Evolutionary conservation across 2,797 vertebrate species (phyloP), one percentile per base, ranked within the genome.

Genomic region (Crax fasciolata): DNA sequence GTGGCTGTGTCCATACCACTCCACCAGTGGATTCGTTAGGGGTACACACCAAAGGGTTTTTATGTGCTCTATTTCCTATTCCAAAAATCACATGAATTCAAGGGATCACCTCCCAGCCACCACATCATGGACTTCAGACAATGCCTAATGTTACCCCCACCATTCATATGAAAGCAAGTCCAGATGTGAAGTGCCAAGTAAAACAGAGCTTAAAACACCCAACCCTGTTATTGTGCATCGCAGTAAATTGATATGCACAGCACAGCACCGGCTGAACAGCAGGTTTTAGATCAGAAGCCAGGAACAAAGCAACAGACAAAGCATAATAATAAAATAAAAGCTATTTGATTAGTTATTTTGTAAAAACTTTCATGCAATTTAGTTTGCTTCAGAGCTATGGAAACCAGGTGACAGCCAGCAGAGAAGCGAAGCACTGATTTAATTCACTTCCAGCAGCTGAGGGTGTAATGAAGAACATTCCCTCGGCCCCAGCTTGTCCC

Each of bases 21-120:
- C 46, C 30, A 41, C 7, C 1, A 46, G 20, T 7, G 27, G 6
- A n/a, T n/a, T 48, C 12, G 1, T 48, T 48, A 48, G 2, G 4
- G 21, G 4, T 28, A 23, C 16, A 43, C 21, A 18, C 1, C 10
- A 25, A 41, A 81, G 80, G 13, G 5, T 3, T 46, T 39, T 67
- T 19, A 23, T 3, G 30, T 70, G 1, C 6, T 17, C 51, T 39
- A 43, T 79, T 81, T 58, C 2, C 9, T 66, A 25, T 21, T 49
- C 24, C 10, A 32, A 38, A 17, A 57, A 13, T 8, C 5, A 2
- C 2, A 62, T 11, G 5, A 30, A 48, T 16, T 48, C 38, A 84
- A 84, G 20, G 10, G 32, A 86, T 49, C 4, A 62, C 43, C 11
- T 66, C 12, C 25, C 51, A 25, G 20, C 8, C 14, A 52, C 5